These are phyloP conservation scores for Amphiprion clarkii DNA, from an alignment of 2,797 vertebrate genomes.

Conservation along the genomic window DNA sequence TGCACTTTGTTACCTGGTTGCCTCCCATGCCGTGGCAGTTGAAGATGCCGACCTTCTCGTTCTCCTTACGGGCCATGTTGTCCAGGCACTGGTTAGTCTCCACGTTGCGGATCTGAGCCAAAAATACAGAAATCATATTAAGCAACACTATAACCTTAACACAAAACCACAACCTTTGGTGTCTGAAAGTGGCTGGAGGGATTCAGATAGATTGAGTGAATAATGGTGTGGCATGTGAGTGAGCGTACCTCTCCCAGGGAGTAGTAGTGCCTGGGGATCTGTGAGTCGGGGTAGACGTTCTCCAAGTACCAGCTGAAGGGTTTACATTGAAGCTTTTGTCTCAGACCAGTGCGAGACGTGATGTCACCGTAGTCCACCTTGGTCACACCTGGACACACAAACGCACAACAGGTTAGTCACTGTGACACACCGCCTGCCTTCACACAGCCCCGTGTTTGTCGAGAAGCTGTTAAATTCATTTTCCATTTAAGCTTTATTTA, in stretches of 20 bases:
- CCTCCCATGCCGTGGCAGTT: conserved; percentile 99
- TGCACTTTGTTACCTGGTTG: conserved; percentile 90
- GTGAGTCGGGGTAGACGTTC: conserved; percentile 98
- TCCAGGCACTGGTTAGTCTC: conserved; percentile 99
- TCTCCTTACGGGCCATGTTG: conserved; percentile 99
- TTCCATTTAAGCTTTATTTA: conserved; percentile 4
- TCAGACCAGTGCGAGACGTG: conserved; percentile 89
- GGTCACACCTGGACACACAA: conserved; percentile 90
- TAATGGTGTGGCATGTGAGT: conserved; percentile 15
- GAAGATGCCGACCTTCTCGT: conserved; percentile 99
- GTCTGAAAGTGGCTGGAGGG: neutral
- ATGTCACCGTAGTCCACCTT: conserved; percentile 99
- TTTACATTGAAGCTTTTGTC: conserved; percentile 96
- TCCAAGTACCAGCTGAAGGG: conserved; percentile 99
- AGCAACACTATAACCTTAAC: no score
- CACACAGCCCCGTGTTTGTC: neutral
- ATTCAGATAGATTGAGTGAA: neutral
- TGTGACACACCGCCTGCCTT: neutral
- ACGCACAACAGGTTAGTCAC: conserved; percentile 14
- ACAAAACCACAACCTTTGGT: no score
- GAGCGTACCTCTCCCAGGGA: conserved; percentile 95
- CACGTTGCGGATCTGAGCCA: conserved; percentile 94
- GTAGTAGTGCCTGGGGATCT: conserved; percentile 98
- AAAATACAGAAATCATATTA: conserved; percentile 34
- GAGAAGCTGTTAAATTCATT: neutral